Evolutionary conservation across 2,797 vertebrate genomes (phyloP), one percentile per base, ranked within the genome.

Genomic region (Falco naumanni): DNA sequence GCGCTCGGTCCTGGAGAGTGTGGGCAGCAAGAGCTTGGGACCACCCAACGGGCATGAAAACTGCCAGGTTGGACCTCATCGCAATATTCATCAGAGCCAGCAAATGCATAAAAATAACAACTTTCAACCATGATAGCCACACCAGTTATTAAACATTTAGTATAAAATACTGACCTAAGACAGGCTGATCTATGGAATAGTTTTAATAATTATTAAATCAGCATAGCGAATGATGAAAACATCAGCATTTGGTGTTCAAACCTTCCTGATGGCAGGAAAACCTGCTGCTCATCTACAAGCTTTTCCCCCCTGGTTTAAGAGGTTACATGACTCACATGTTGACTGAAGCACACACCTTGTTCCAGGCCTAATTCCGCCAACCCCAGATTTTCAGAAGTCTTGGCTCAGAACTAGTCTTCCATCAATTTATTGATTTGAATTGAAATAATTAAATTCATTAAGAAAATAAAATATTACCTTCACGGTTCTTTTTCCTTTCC

Each of bases 291-390:
- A n/a, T 64, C 39, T 75, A 57, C 33, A 51, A 78, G 31, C 47
- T 64, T 68, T 17, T 48, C 2, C 3, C 39, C 45, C 2, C 17
- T 15, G 0, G 37, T 89, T 80, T 75, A 65, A 72, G 28, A 65
- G 11, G 39, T 57, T 59, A 43, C 0, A 1, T 28, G 28, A 71
- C 59, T 50, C 10, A 33, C 0, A 0, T 6, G 18, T 37, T 0
- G 2, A 48, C 3, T 1, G 6, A 78, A 70, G 51, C 7, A 48
- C 1, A 3, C n/a, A 61, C 6, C 16, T 47, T 6, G 47, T 41
- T 61, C 57, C n/a, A 66, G 48, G 53, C 12, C n/a, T 31, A 41
- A 8, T 64, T 91, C 45, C 64, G 17, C 18, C n/a, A 81, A 48
- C 14, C 21, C 11, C 28, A 29, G 78, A 43, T 18, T 61, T 89